Conservation (phyloP, 1,140 invertebrate genomes). For the Tetragnatha versicolor region DNA sequence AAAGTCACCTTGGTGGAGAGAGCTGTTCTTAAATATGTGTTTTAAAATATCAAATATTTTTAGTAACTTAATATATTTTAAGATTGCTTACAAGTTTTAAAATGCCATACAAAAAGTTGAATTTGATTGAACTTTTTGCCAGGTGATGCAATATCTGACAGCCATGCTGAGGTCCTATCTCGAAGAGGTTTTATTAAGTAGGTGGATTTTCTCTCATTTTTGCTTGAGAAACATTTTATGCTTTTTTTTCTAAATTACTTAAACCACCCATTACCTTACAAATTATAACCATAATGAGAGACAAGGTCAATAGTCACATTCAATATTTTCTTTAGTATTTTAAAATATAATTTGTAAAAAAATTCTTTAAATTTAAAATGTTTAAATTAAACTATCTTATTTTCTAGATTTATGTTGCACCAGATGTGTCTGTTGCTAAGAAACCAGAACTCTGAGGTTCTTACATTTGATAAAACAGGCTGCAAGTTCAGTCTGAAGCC, state of each 20-base stretch:
- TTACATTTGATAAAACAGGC: slow-evolving; percentile 34
- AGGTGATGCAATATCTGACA: slow-evolving; percentile 81
- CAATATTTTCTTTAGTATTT: too few species aligned
- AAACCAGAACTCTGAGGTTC: slow-evolving; percentile 22
- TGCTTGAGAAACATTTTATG: slow-evolving; percentile 54
- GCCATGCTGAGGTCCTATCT: slow-evolving; percentile 89
- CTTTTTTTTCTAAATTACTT: neutral
- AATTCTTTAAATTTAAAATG: too few species aligned
- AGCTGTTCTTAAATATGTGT: too few species aligned
- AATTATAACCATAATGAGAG: neutral
- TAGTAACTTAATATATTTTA: too few species aligned
- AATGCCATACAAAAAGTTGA: slow-evolving; percentile 3
- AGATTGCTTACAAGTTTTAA: too few species aligned
- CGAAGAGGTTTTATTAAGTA: slow-evolving; percentile 82
- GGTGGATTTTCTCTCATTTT: slow-evolving; percentile 69
- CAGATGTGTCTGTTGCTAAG: slow-evolving; percentile 38
- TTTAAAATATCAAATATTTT: too few species aligned
- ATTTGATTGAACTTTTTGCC: neutral
- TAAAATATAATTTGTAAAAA: too few species aligned
- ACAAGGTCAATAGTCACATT: too few species aligned
- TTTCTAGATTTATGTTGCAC: slow-evolving; percentile 48
- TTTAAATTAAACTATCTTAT: too few species aligned
- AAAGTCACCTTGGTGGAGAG: too few species aligned
- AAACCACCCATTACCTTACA: neutral
- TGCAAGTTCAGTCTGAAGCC: slow-evolving; percentile 66